A percentile compares a stretch with the other conserved stretches of the same genome.
Evolutionary conservation across 2,888 invertebrate genomes (phyloP).

Genomic region (Lithophane leautieri): DNA sequence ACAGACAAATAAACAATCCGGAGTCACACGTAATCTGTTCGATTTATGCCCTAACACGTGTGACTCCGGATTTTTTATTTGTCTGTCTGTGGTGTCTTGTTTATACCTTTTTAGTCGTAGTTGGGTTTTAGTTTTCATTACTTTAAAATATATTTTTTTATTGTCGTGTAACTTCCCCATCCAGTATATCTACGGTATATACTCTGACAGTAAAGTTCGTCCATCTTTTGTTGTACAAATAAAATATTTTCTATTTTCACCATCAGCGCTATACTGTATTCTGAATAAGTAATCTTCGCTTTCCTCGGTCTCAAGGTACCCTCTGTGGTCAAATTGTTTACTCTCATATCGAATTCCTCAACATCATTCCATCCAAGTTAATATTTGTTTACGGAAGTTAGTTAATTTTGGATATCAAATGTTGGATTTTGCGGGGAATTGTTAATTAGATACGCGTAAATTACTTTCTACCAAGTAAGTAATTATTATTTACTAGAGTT

Average conservation of each 20-base stretch:
- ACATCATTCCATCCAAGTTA: conserved; percentile 23
- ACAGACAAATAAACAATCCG: too few relatives aligned
- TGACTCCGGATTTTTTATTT: too few relatives aligned
- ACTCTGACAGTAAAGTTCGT: not conserved
- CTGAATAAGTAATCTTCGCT: conserved; percentile 3
- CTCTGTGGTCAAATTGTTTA: conserved; percentile 35
- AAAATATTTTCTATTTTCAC: not conserved
- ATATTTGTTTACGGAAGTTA: conserved; percentile 39
- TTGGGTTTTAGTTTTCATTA: too few relatives aligned
- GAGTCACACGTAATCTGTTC: too few relatives aligned
- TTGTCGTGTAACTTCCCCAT: not conserved
- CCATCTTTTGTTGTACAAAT: not conserved
- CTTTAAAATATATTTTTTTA: too few relatives aligned
- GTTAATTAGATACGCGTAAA: conserved; percentile 5
- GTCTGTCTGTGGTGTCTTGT: too few relatives aligned
- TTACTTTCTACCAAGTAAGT: conserved; percentile 2
- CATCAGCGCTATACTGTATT: conserved; percentile 1
- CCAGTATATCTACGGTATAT: not conserved
- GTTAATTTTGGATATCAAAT: conserved; percentile 30
- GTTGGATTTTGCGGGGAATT: conserved; percentile 16
- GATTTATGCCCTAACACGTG: too few relatives aligned
- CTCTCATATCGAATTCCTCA: conserved; percentile 25
- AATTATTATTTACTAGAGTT: not conserved
- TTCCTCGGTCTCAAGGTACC: not conserved
- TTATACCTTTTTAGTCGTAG: too few relatives aligned